Conservation (phyloP, 2,797 vertebrate genomes). For the Mallotus villosus region DNA sequence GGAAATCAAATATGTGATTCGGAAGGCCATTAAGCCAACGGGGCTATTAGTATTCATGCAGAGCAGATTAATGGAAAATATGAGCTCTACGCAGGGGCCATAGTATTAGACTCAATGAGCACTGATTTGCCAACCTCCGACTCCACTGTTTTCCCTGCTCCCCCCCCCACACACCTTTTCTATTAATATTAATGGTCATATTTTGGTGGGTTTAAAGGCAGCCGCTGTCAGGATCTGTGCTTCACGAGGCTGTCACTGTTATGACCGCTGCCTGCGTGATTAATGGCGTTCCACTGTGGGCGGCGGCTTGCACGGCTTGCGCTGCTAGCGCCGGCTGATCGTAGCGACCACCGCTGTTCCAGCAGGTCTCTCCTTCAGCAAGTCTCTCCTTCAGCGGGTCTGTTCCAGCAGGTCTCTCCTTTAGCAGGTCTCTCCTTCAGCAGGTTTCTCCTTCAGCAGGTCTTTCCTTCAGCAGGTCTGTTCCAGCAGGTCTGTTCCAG, state of each 20-base stretch:
- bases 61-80: conserved; percentile 75
- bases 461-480: too few species aligned
- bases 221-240: conserved; percentile 54
- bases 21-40: conserved; percentile 73
- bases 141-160: conserved; percentile 62
- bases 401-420: too few species aligned
- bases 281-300: conserved; percentile 40
- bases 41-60: conserved; percentile 79
- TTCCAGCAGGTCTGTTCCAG: too few species aligned
- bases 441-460: too few species aligned
- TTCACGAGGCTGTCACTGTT: conserved; percentile 43
- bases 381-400: too few species aligned
- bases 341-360: too few species aligned
- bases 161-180: conserved; percentile 49
- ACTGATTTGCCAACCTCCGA: conserved; percentile 71
- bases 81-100: conserved; percentile 65
- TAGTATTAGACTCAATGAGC: conserved; percentile 76
- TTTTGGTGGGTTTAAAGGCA: conserved; percentile 54
- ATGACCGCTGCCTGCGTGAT: conserved; percentile 53
- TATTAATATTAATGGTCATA: conserved; percentile 75
- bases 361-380: too few species aligned
- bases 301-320: conserved; percentile 31
- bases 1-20: conserved; percentile 79
- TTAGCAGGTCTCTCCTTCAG: too few species aligned
- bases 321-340: conserved; percentile 6